phyloP scores from a whole-genome alignment of 2,888 invertebrate species.

The Agrochola macilenta region DNA sequence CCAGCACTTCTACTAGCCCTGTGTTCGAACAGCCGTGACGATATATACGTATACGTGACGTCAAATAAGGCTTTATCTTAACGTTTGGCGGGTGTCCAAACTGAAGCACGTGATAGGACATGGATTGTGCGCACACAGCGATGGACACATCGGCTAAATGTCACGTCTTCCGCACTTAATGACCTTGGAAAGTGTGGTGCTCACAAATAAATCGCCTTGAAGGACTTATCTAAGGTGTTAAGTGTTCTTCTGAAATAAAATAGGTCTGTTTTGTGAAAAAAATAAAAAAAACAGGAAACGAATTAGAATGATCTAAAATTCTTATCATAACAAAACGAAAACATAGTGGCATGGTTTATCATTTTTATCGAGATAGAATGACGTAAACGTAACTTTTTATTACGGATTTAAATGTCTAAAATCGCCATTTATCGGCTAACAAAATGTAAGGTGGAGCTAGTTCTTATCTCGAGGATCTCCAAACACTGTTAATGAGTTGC shows the following conservation, averaged over 20 bases:
- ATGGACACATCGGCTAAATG: conserved; percentile 37
- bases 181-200: conserved; percentile 25
- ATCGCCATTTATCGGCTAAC: too few species aligned
- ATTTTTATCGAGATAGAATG: neutral
- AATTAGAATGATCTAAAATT: neutral
- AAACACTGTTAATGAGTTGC: neutral
- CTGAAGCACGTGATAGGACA: conserved; percentile 47
- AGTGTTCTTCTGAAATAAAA: neutral
- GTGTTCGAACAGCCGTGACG: conserved; percentile 24
- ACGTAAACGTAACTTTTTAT: neutral
- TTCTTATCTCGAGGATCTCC: neutral
- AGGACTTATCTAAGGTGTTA: neutral
- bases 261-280: neutral
- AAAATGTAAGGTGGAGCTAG: neutral
- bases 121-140: conserved; percentile 43
- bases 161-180: conserved; percentile 43
- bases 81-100: conserved; percentile 57
- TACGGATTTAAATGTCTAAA: too few species aligned
- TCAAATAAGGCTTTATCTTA: conserved; percentile 52
- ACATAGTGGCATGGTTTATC: neutral
- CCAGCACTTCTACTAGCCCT: neutral
- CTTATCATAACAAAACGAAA: neutral
- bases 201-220: neutral
- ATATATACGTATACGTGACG: conserved; percentile 26
- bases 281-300: neutral